Evolutionary conservation across 2,113 vertebrate species (phyloP).

Genomic region (Coracopsis vasa): DNA sequence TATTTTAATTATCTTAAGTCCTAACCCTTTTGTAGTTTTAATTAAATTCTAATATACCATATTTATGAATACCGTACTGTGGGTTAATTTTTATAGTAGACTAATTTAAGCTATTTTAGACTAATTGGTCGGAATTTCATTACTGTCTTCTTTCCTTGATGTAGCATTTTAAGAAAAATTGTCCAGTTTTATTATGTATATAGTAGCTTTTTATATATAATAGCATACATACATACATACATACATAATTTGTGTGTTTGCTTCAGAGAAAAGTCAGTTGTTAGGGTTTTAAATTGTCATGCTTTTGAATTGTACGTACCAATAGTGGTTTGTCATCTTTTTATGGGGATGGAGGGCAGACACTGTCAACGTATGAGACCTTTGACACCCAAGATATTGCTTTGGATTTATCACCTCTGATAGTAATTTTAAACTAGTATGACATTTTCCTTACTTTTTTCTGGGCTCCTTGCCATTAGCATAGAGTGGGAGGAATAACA

Average conservation of each 20-base stretch:
- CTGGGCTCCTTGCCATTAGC: background rate
- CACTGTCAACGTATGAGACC: background rate
- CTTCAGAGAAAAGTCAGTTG: background rate
- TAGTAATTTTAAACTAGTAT: background rate
- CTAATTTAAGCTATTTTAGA: background rate
- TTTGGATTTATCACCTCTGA: background rate
- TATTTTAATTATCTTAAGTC: background rate
- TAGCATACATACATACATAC: background rate
- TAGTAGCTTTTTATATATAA: background rate
- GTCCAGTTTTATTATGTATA: background rate
- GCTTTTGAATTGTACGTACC: background rate
- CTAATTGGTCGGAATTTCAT: background rate
- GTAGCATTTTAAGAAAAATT: background rate
- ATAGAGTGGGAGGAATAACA: background rate
- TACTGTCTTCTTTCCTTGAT: background rate
- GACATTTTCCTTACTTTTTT: fast-evolving
- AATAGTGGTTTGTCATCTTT: background rate
- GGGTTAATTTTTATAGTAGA: background rate
- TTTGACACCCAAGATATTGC: background rate
- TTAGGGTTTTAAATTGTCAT: background rate
- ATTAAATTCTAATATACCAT: background rate
- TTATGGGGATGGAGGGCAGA: background rate
- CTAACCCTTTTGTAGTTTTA: background rate
- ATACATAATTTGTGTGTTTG: background rate
- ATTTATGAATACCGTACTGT: background rate